Conservation (phyloP, 2,797 vertebrate species). For the Poecilia wingei region DNA sequence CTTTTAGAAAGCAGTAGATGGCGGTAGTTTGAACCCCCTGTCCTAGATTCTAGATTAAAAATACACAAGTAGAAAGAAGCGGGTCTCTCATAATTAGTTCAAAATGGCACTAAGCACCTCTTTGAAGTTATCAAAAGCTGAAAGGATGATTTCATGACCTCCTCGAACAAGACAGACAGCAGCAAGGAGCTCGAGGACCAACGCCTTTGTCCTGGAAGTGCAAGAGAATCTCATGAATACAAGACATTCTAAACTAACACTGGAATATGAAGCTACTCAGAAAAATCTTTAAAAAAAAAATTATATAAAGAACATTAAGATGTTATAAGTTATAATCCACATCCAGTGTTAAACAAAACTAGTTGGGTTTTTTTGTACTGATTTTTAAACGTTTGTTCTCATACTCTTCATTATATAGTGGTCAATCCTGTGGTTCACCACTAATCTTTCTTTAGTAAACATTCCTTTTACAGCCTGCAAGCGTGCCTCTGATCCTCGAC, state of each 20-base stretch:
- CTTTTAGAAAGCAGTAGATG: background rate
- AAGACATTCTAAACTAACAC: background rate
- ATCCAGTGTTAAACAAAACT: constrained; percentile 3
- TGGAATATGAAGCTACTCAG: background rate
- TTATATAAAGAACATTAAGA: background rate
- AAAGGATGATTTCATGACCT: constrained; percentile 97
- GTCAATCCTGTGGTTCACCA: constrained; percentile 63
- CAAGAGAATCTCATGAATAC: constrained; percentile 46
- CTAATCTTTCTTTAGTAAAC: constrained; percentile 73
- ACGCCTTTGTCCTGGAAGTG: constrained; percentile 89
- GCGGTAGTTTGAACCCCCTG: background rate
- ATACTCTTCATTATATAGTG: constrained; percentile 60
- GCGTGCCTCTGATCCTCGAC: constrained; percentile 57
- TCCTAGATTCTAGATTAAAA: background rate
- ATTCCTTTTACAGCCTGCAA: constrained; percentile 57
- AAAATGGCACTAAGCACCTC: constrained; percentile 81
- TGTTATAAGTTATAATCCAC: constrained; percentile 32
- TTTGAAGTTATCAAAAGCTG: constrained; percentile 98
- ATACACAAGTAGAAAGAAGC: background rate
- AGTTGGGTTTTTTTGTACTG: background rate
- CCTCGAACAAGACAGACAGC: constrained; percentile 96
- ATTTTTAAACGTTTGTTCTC: constrained; percentile 38
- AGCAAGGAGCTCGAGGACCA: constrained; percentile 95
- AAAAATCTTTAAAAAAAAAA: background rate
- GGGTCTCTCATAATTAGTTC: background rate